Percentiles rank a stretch among this genome's conserved stretches.
These are phyloP conservation scores for Leptinotarsa peninsularis DNA, from an alignment of 2,888 invertebrate genomes.

Conservation along the genomic window DNA sequence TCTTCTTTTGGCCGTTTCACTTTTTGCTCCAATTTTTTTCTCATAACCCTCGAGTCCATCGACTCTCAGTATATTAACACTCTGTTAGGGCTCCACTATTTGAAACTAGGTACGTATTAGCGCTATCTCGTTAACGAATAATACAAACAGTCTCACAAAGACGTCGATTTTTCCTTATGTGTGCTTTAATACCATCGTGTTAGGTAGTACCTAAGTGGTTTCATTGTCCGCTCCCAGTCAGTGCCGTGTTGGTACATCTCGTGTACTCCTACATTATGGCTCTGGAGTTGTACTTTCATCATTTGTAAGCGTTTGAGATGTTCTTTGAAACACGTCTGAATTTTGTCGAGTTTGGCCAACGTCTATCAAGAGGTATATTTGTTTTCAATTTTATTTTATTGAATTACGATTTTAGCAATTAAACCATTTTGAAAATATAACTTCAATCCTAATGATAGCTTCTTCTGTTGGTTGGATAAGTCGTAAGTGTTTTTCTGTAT, in stretches of 20 bases:
- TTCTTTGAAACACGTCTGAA: no score
- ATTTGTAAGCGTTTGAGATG: no score
- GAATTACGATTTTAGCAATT: no score
- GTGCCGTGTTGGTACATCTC: background rate
- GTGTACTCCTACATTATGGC: no score
- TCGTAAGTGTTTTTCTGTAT: no score
- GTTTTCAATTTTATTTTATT: no score
- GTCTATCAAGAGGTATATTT: no score
- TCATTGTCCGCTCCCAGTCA: constrained; percentile 36
- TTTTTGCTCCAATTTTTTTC: background rate
- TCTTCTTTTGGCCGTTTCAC: background rate
- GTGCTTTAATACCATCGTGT: constrained; percentile 53
- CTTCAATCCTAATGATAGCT: no score
- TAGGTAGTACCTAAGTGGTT: constrained; percentile 49
- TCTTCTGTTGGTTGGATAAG: no score
- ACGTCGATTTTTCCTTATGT: constrained; percentile 49
- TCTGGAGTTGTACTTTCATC: no score
- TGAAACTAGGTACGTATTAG: constrained; percentile 60
- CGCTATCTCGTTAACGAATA: constrained; percentile 53
- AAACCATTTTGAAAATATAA: no score
- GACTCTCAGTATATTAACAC: constrained; percentile 32
- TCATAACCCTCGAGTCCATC: constrained; percentile 2
- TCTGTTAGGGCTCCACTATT: constrained; percentile 48
- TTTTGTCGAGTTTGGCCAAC: no score
- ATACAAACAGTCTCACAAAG: constrained; percentile 54